Evolutionary conservation across 2,888 invertebrate genomes (phyloP).

Genomic region (Aphidoletes aphidimyza): DNA sequence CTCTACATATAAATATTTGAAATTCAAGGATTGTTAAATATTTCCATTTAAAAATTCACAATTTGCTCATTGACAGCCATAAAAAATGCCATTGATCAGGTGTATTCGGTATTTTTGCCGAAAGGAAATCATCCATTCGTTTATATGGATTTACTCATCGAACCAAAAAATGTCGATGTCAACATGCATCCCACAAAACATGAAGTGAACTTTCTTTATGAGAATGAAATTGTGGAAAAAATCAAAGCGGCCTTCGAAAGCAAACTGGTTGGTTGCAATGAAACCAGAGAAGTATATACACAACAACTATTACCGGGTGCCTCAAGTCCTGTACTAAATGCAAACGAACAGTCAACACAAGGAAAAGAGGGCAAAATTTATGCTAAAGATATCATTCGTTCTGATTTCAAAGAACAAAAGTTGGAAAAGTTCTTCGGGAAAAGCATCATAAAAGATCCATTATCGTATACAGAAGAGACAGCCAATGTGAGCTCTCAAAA

Average conservation of each 20-base stretch:
- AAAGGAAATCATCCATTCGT: conserved; percentile 90
- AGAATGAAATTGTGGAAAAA: conserved; percentile 86
- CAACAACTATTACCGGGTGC: conserved; percentile 74
- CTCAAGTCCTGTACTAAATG: conserved; percentile 59
- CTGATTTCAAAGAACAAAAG: conserved; percentile 84
- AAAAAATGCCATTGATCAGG: conserved; percentile 69
- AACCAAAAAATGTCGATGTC: conserved; percentile 91
- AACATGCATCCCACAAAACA: conserved; percentile 99
- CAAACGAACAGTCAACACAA: conserved; percentile 67
- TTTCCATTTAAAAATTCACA: conserved; percentile 58
- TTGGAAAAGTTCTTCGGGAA: conserved; percentile 81
- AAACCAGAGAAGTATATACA: conserved; percentile 86
- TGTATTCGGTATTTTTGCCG: conserved; percentile 87
- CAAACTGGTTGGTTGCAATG: conserved; percentile 81
- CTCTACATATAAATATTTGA: conserved; percentile 68
- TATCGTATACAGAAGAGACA: conserved; percentile 52
- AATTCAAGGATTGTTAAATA: conserved; percentile 59
- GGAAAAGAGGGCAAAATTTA: conserved; percentile 66
- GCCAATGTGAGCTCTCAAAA: conserved; percentile 50
- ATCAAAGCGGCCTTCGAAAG: conserved; percentile 81
- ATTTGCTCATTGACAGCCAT: conserved; percentile 69
- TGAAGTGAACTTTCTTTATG: conserved; percentile 94
- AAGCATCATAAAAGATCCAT: background rate
- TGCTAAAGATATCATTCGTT: conserved; percentile 80
- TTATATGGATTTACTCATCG: conserved; percentile 85